Evolutionary conservation across 2,113 vertebrate genomes (phyloP), one percentile per base, ranked within the genome.

Genomic region (Saguinus imperator): DNA sequence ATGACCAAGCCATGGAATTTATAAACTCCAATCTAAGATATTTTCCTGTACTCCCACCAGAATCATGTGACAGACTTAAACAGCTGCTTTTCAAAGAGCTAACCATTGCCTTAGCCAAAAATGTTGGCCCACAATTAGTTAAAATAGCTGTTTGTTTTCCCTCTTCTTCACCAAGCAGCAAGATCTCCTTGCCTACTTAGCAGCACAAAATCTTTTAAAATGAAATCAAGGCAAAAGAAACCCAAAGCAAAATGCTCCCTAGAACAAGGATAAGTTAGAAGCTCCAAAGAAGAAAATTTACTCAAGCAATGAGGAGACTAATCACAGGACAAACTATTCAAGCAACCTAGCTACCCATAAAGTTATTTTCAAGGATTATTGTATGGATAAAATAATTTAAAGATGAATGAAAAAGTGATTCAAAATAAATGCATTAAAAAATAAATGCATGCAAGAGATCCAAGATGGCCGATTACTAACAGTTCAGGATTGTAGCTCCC

Each of bases 1-100:
- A 25, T 29, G 68, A 55, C 68, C 80, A 55, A n/a, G 40, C 84
- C 21, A 7, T 5, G 27, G 70, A 81, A 88, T 9, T 37, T 29
- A 55, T 48, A 55, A 40, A 70, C 29, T 92, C 64, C 20, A 80
- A 77, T 1, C 6, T 0, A 12, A 84, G 40, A 20, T 40, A 50
- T 64, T 93, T 76, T 45, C 57, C 81, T 32, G 25, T 16, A 45
- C 50, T 94, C 50, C 20, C 35, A 9, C 23, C 5, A n/a, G 85
- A 79, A 55, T 55, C 16, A 80, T 0, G 76, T 64, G 72, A 55
- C 55, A 77, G 91, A 84, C 17, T 40, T 29, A n/a, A 66, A 64
- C 79, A 91, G 95, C 72, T 70, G 85, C 64, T 86, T 95, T 91
- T 77, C 92, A n/a, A 90, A 92, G 70, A 76, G 77, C 43, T 61